phyloP scores from a whole-genome alignment of 2,797 vertebrate species.

The Fistularia tabacaria region DNA sequence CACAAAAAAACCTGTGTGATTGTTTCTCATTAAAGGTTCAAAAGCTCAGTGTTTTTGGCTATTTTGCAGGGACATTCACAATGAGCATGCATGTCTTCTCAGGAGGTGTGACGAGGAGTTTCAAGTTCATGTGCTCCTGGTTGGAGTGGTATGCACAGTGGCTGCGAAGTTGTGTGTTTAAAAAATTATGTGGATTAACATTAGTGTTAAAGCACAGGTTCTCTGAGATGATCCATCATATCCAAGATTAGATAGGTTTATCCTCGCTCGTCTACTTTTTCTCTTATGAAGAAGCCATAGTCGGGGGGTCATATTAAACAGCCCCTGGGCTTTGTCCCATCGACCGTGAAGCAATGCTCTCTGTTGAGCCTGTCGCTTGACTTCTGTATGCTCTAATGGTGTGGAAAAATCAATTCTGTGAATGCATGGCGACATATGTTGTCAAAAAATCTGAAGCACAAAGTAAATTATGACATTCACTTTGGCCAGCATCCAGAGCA shows the following conservation, averaged over 20 bases:
- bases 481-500: too few species aligned
- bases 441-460: too few species aligned
- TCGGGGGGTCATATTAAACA: conserved; percentile 56
- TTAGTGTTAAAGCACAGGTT: conserved; percentile 35
- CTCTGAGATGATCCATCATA: conserved; percentile 40
- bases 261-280: conserved; percentile 31
- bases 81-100: conserved; percentile 19
- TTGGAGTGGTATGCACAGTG: conserved; percentile 1
- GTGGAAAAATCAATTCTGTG: background rate
- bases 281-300: conserved; percentile 50
- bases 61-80: conserved; percentile 34
- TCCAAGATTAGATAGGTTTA: conserved; percentile 55
- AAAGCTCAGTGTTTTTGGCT: conserved; percentile 44
- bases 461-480: too few species aligned
- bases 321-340: conserved; percentile 33
- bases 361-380: conserved; percentile 43
- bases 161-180: conserved; percentile 18
- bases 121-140: conserved; percentile 8
- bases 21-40: conserved; percentile 57
- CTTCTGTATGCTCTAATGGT: conserved; percentile 47
- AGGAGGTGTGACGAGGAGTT: conserved; percentile 23
- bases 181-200: conserved; percentile 39
- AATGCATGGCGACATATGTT: too few species aligned
- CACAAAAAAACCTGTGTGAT: conserved; percentile 40
- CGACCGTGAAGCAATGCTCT: conserved; percentile 49